Evolutionary conservation across 2,113 vertebrate species (phyloP).

Genomic region (Pterocles orientalis): DNA sequence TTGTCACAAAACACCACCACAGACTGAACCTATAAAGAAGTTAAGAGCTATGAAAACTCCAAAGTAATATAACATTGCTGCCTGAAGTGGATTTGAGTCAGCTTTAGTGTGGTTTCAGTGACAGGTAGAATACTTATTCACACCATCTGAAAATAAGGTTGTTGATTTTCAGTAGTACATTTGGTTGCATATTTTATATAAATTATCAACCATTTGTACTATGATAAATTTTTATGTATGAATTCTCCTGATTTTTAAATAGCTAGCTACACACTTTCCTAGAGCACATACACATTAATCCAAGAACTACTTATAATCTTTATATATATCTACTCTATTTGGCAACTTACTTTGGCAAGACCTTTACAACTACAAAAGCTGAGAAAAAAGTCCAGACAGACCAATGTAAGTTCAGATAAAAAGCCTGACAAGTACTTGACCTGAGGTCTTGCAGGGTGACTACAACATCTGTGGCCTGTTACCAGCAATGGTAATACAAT

Average conservation of each 20-base stretch:
- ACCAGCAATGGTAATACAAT: background rate
- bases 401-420: background rate
- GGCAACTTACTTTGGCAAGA: background rate
- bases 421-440: background rate
- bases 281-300: background rate
- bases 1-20: background rate
- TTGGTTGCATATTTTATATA: background rate
- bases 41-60: background rate
- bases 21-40: background rate
- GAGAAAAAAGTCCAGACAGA: background rate
- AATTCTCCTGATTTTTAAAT: background rate
- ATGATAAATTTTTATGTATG: background rate
- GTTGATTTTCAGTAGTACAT: background rate
- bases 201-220: background rate
- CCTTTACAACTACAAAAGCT: background rate
- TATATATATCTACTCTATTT: background rate
- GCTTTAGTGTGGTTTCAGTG: background rate
- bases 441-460: background rate
- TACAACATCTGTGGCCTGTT: background rate
- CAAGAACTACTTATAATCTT: background rate
- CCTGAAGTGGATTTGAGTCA: background rate
- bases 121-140: background rate
- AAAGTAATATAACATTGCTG: background rate
- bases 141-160: background rate
- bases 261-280: background rate